Conservation (phyloP, 2,888 invertebrate genomes). For the Watsonalla cultraria region DNA sequence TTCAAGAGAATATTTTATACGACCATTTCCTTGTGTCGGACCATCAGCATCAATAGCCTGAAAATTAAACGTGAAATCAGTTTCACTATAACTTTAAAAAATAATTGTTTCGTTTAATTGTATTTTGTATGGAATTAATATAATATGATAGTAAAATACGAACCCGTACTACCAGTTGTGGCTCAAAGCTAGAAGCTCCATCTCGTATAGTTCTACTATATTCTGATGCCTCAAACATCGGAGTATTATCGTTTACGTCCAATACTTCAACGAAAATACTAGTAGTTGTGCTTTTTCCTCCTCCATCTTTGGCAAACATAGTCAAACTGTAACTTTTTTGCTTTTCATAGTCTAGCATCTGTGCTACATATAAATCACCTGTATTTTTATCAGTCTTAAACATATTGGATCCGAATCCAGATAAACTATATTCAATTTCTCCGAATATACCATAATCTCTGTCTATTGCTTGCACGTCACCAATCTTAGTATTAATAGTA, state of each 20-base stretch:
- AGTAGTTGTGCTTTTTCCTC: constrained; percentile 84
- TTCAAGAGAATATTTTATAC: constrained; percentile 81
- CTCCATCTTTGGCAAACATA: constrained; percentile 89
- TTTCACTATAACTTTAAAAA: not conserved
- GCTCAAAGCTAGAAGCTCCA: constrained; percentile 86
- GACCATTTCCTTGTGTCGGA: constrained; percentile 83
- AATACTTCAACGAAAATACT: constrained; percentile 84
- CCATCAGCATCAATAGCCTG: constrained; percentile 88
- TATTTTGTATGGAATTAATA: not conserved
- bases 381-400: constrained; percentile 83
- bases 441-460: constrained; percentile 86
- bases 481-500: constrained; percentile 79
- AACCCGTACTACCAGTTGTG: constrained; percentile 86
- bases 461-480: constrained; percentile 83
- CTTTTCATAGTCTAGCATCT: constrained; percentile 86
- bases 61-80: constrained; percentile 10
- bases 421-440: constrained; percentile 83
- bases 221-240: constrained; percentile 83
- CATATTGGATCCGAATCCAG: constrained; percentile 88
- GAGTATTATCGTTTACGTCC: constrained; percentile 88
- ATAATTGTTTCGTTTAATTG: not conserved
- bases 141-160: constrained; percentile 15
- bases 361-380: constrained; percentile 83
- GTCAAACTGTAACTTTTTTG: constrained; percentile 89
- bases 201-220: constrained; percentile 88